Conservation (phyloP, 2,797 vertebrate genomes). For the Tympanoctomys barrerae region DNA sequence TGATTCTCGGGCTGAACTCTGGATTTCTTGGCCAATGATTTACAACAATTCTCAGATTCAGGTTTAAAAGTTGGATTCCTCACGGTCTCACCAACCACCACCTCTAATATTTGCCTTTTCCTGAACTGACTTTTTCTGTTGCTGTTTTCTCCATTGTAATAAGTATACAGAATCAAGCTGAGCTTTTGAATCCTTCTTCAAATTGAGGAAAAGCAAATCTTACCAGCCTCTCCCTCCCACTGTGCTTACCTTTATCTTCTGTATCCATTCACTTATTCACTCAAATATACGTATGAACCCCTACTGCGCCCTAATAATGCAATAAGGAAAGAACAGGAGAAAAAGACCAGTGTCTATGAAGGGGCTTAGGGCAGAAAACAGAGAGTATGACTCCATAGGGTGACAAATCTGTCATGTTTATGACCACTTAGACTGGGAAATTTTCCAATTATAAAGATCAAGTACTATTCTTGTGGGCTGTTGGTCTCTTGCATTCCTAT, state of each 20-base stretch:
- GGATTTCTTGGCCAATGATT: constrained; percentile 31
- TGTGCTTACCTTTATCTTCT: background rate
- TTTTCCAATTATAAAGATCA: background rate
- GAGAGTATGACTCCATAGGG: background rate
- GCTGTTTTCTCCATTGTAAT: constrained; percentile 6
- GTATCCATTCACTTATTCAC: background rate
- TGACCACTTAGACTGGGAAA: background rate
- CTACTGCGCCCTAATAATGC: background rate
- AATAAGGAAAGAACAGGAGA: background rate
- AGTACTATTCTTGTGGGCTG: background rate
- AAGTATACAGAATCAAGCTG: background rate
- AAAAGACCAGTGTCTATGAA: background rate
- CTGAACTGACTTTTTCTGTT: constrained; percentile 1
- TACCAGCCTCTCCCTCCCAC: background rate
- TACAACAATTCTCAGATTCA: constrained; percentile 2
- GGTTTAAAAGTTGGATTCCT: constrained; percentile 45
- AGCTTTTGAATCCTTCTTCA: background rate
- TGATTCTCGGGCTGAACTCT: background rate
- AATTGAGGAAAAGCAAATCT: background rate
- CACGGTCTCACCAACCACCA: background rate
- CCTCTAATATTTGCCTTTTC: background rate
- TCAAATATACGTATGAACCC: background rate
- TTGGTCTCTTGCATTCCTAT: background rate
- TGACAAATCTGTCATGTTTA: constrained; percentile 5
- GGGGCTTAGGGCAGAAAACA: background rate